Base-by-base conservation (phyloP, 2,888 invertebrate genomes). In the Epinotia nisella region DNA sequence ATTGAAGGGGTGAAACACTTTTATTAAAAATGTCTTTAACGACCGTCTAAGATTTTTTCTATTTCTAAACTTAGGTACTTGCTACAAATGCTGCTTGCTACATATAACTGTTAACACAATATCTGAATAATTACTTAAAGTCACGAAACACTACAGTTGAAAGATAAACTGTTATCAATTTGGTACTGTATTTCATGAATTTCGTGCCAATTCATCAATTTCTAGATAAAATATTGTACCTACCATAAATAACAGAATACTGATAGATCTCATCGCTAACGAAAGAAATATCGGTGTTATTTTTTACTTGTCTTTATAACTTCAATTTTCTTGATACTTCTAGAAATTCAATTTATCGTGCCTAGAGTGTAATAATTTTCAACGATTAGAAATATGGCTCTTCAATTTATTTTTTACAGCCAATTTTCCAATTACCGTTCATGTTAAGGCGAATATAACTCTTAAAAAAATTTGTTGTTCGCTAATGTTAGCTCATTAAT, bases 381-480 rank as follows among this genome's bases (percentile, higher is more conserved):
- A 4, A 49, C n/a, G 49, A 7, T n/a, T 49, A 13, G 49, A 55
- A 55, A 24, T 21, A 55, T 21, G 24, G 58, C 29, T 53, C 49
- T 2, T 24, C 11, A 49, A 45, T 35, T 35, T 35, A 35, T 35
- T 62, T 65, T 53, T 55, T 21, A 13, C 53, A 11, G 65, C 62
- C 49, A 24, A 24, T 55, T 65, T 65, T 55, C 65, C 65, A 55
- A 65, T 53, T 55, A 41, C 53, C 35, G 35, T 35, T 35, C 35
- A 35, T 35, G 35, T 35, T 35, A 35, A 35, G 35, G 35, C 35
- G 35, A 35, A 35, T 35, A 9, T 35, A 35, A 35, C 9, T 35
- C 35, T 24, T 2, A 24, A 35, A 29, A 29, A 5, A 35, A 35
- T 1, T 35, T 7, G 35, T 35, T 9, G 9, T 35, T 35, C 9